These are phyloP conservation scores for Hippocampus kuda DNA, from an alignment of 2,797 vertebrate species.

Conservation along the genomic window DNA sequence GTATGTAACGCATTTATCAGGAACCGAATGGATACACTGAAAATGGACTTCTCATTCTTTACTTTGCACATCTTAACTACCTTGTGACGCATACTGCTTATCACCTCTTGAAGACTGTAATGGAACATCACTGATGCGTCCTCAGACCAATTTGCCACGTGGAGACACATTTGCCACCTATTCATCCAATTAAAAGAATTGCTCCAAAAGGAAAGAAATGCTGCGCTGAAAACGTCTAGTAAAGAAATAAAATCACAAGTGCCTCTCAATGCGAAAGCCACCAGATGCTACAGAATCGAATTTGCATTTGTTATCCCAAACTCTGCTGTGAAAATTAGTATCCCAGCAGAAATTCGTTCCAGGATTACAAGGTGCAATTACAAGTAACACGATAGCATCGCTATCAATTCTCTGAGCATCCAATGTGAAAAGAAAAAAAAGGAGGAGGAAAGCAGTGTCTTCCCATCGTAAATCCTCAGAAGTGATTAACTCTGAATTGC, in stretches of 20 bases:
- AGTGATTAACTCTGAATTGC: conserved; percentile 64
- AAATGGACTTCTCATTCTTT: background rate
- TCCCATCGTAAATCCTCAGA: conserved; percentile 47
- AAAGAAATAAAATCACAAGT: conserved; percentile 30
- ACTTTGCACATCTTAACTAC: background rate
- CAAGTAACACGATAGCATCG: conserved; percentile 51
- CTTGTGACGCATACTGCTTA: background rate
- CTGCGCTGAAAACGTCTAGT: background rate
- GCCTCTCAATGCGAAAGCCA: conserved; percentile 29
- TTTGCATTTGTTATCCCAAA: conserved; percentile 17
- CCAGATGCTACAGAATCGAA: conserved; percentile 11
- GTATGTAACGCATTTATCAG: background rate
- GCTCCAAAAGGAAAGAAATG: too few relatives aligned
- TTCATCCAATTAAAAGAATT: conserved; percentile 36
- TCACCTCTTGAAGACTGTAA: background rate
- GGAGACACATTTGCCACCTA: conserved; percentile 21
- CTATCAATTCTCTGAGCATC: conserved; percentile 42
- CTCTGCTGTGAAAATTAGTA: conserved; percentile 23
- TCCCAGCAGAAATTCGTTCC: conserved; percentile 32
- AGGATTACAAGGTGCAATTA: conserved; percentile 53
- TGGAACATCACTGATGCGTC: conserved; percentile 22
- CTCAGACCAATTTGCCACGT: conserved; percentile 20
- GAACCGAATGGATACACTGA: background rate
- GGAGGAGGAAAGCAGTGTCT: conserved; percentile 19
- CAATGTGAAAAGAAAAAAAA: conserved; percentile 14